Conservation (phyloP, 2,797 vertebrate species). For the Bucorvus abyssinicus region DNA sequence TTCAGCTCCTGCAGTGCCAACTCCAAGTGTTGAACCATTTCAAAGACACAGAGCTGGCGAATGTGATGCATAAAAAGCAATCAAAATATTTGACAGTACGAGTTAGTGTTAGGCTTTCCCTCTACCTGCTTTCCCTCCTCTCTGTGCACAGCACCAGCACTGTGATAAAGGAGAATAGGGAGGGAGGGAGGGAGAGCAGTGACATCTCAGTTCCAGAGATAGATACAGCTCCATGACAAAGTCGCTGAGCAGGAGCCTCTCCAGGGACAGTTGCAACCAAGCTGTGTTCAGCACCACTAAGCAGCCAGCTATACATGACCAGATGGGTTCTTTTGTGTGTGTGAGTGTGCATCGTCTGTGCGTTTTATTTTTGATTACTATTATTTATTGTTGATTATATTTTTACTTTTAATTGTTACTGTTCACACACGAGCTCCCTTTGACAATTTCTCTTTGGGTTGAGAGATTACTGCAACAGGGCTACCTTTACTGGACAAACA, state of each 20-base stretch:
- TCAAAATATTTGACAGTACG: neutral
- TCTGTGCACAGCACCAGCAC: accelerated
- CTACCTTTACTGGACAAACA: neutral
- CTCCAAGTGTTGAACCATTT: neutral
- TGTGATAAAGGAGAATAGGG: neutral
- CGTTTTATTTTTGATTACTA: neutral
- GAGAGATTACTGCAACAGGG: neutral
- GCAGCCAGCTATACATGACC: neutral
- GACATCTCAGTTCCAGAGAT: neutral
- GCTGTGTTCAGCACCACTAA: neutral
- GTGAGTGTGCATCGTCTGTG: neutral
- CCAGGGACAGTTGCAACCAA: neutral
- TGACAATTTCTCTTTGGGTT: neutral
- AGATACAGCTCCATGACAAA: neutral
- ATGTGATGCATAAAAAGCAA: neutral
- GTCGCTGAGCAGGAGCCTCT: neutral
- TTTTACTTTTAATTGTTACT: neutral
- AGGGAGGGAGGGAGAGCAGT: neutral
- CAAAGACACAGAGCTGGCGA: neutral
- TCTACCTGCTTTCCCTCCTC: neutral
- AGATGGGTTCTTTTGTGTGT: constrained; percentile 1
- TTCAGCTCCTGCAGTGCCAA: neutral
- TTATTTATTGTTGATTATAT: neutral
- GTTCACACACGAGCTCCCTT: neutral
- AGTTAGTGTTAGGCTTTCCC: neutral